These are phyloP conservation scores for Ceratosolen fusciceps DNA, from an alignment of 1,140 invertebrate species.

Conservation along the genomic window DNA sequence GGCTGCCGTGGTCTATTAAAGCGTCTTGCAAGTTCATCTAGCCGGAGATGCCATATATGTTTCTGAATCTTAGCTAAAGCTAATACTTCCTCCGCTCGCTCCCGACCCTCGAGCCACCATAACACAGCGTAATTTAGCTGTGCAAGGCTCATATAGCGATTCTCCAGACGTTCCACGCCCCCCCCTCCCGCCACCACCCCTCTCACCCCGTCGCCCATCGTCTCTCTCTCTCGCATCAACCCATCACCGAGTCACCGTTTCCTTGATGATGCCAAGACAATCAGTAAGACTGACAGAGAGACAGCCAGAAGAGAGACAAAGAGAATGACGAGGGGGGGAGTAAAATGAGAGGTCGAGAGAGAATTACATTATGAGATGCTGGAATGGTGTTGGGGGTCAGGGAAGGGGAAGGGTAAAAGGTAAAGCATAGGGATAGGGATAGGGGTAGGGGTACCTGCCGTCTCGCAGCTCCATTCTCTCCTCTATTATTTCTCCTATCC, in stretches of 20 bases:
- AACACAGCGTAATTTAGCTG: conserved; percentile 23
- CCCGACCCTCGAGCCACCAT: not conserved
- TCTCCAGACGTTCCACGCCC: conserved; percentile 1
- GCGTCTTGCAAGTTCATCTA: conserved; percentile 25
- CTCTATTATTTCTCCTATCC: conserved; percentile 24
- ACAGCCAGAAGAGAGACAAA: not conserved
- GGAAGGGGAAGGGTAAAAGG: too few relatives aligned
- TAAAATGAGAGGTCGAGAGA: not conserved
- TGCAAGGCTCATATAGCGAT: conserved; percentile 20
- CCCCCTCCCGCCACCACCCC: too few relatives aligned
- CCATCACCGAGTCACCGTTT: not conserved
- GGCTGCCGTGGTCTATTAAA: not conserved
- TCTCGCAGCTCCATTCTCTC: not conserved
- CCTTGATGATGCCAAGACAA: not conserved
- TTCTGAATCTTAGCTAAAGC: conserved; percentile 33
- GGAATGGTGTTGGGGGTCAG: not conserved
- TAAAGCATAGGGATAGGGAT: too few relatives aligned
- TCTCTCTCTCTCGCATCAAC: not conserved
- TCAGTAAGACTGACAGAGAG: not conserved
- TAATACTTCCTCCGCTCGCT: conserved; percentile 32
- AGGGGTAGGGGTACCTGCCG: not conserved
- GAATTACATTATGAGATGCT: not conserved
- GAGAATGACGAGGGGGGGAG: not conserved
- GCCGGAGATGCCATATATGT: conserved; percentile 13
- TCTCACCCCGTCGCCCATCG: too few relatives aligned